Percentiles rank a stretch among this genome's conserved stretches.
phyloP scores from a whole-genome alignment of 2,113 vertebrate genomes.

The Catharus bicknelli region DNA sequence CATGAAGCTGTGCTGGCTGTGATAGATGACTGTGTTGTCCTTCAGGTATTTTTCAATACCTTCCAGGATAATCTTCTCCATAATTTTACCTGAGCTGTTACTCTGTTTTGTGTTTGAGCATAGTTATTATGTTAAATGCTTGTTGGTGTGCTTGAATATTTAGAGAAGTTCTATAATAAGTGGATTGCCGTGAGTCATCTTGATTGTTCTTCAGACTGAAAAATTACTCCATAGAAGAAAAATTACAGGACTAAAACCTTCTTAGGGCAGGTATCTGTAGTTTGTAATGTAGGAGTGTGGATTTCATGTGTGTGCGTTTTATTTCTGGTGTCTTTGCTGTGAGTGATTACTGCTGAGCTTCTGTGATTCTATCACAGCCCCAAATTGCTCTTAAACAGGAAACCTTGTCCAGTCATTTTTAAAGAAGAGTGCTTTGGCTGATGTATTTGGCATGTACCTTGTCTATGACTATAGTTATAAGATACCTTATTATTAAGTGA shows the following conservation, averaged over 20 bases:
- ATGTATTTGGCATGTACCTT: background rate
- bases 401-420: background rate
- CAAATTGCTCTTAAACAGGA: slow-evolving; percentile 22
- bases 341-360: slow-evolving; percentile 30
- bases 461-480: slow-evolving; percentile 9
- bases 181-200: background rate
- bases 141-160: background rate
- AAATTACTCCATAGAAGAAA: background rate
- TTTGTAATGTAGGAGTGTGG: background rate
- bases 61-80: background rate
- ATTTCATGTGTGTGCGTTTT: background rate
- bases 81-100: background rate
- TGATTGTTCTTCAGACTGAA: background rate
- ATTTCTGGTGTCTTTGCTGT: background rate
- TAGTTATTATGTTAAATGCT: background rate
- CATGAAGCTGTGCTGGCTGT: background rate
- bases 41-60: background rate
- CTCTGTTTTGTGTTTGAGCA: background rate
- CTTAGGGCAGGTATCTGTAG: fast-evolving
- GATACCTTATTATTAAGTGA: slow-evolving; percentile 20
- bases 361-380: slow-evolving; percentile 24
- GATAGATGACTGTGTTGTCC: background rate
- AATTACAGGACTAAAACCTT: background rate
- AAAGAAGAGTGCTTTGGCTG: background rate
- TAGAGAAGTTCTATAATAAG: background rate